phyloP scores from a whole-genome alignment of 2,113 vertebrate species.

The Glaucomys volans region DNA sequence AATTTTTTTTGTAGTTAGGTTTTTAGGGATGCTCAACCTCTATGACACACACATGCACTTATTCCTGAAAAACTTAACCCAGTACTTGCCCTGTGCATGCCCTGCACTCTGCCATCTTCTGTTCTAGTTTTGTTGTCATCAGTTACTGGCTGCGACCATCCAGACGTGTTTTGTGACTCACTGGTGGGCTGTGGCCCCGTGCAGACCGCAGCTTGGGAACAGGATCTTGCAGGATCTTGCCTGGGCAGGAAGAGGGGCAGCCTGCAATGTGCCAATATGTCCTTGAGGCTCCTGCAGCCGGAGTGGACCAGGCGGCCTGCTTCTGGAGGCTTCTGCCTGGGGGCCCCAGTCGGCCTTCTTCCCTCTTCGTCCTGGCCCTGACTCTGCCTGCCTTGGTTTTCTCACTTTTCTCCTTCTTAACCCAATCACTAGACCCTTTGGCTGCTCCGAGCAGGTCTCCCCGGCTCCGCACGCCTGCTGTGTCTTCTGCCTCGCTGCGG shows the following conservation, averaged over 20 bases:
- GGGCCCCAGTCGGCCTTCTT: too few species aligned
- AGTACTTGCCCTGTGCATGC: accelerated
- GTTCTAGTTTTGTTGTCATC: background rate
- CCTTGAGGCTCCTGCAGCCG: background rate
- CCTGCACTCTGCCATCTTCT: accelerated
- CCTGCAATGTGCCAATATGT: accelerated
- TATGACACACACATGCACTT: accelerated
- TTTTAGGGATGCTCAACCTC: too few species aligned
- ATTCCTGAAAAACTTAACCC: background rate
- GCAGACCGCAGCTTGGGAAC: background rate
- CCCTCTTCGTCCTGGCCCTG: background rate
- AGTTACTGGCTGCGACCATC: background rate
- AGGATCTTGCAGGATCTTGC: too few species aligned
- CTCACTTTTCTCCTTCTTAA: background rate
- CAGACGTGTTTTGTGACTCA: accelerated
- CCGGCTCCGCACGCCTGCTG: accelerated
- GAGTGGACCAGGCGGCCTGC: background rate
- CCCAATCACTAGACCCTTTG: accelerated
- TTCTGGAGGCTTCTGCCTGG: background rate
- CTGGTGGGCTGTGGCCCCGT: accelerated
- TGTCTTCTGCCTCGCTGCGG: accelerated
- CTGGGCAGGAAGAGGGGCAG: background rate
- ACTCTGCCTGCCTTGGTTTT: background rate
- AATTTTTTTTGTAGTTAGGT: too few species aligned
- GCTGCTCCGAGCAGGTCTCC: background rate